Base-by-base conservation (phyloP, 1,140 invertebrate genomes). In the Teleogryllus occipitalis region DNA sequence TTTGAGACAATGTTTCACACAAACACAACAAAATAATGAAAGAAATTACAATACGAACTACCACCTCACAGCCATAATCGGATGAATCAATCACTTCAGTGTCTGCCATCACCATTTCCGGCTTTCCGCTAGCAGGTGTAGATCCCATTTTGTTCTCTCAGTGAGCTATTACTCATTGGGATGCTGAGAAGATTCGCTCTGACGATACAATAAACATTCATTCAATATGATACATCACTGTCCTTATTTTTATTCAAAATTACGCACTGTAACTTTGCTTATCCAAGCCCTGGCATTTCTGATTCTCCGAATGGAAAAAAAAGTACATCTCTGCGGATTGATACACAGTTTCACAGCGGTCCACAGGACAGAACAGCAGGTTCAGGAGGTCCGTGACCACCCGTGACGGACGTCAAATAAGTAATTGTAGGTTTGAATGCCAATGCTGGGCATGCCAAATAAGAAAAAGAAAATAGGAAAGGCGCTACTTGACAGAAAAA, bases 41-140 rank as follows among this genome's bases (percentile, higher is more conserved):
- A 48, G 21, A 77, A n/a, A 8, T 47, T n/a, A 49, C n/a, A 49
- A 77, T 76, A 65, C 54, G 54, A 77, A 77, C 76, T 54, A 21
- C 76, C 14, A 77, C 47, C 18, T 39, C 47, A 77, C 76, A 54
- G 47, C 47, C 76, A 77, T 49, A 77, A 77, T 21, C 76, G 48
- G 47, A 77, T 49, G 76, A 77, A 77, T 77, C 76, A 77, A 77
- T 77, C 76, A 77, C 47, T 77, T 48, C 76, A 22, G 18, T 21
- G 76, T 7, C 76, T 65, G n/a, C 76, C 76, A 77, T 77, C 76
- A 77, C 76, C 14, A 77, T 77, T 48, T 77, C 76, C 76, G 76
- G 76, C 76, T 77, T 77, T 77, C 76, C 76, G 76, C 76, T 77
- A 77, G 46, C 47, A 77, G 76, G 47, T 77, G 46, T 77, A 77